Evolutionary conservation across 2,113 vertebrate genomes (phyloP).

Genomic region (Eptesicus fuscus): DNA sequence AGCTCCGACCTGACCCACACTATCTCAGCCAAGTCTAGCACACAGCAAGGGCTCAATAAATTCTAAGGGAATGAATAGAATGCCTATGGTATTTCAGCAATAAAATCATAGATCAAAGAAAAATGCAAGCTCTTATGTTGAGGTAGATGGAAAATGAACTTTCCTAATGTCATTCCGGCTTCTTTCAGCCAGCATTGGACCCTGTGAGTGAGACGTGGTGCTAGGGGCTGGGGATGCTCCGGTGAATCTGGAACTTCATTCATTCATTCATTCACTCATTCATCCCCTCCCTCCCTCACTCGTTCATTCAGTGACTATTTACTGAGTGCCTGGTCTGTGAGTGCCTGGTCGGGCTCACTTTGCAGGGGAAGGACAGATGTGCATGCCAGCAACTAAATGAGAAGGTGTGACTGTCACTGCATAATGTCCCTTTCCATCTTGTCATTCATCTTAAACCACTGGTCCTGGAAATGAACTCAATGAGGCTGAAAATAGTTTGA

Average conservation of each 20-base stretch:
- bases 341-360: fast-evolving
- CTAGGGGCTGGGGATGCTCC: not conserved
- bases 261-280: not conserved
- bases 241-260: not conserved
- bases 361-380: fast-evolving
- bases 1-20: fast-evolving
- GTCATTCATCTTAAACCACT: not conserved
- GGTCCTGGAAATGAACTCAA: not conserved
- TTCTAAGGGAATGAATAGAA: not conserved
- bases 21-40: not conserved
- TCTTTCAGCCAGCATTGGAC: not conserved
- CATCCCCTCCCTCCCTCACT: not conserved
- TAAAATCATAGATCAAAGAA: not conserved
- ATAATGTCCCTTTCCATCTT: not conserved
- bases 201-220: not conserved
- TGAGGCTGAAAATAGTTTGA: not conserved
- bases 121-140: not conserved
- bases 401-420: not conserved
- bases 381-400: not conserved
- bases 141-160: not conserved
- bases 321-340: fast-evolving
- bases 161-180: not conserved
- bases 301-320: not conserved
- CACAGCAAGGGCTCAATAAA: not conserved
- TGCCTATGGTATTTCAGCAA: not conserved